Base-by-base conservation (phyloP, 1,140 invertebrate species). In the Drepana arcuata region DNA sequence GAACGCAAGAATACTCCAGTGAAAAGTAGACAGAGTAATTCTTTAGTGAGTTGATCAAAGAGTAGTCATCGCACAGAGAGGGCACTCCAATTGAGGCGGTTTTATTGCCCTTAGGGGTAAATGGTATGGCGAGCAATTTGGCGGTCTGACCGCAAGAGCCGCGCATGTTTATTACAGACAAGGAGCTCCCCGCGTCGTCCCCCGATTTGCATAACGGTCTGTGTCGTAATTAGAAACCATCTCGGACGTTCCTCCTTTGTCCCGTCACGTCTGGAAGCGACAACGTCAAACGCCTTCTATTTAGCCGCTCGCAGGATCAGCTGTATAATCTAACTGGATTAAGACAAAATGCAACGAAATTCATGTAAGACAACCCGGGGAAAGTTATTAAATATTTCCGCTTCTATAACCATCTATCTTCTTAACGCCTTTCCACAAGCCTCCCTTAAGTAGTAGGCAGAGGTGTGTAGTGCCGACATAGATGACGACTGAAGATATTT, bases 201-300 rank as follows among this genome's bases (percentile, higher is more conserved):
- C 65, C 53, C 67, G 67, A 78, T 78, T 74, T 78, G 73, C 73
- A 78, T 74, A 78, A 74, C 70, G 66, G 59, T 67, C 68, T 59
- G 68, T 58, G 66, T 66, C 73, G 73, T 78, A 78, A 78, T 78
- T 78, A 78, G 73, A 74, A 78, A 72, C 70, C 68, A 72, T 77
- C 72, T 77, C 69, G 61, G 65, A 62, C 64, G 63, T 53, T 49
- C 62, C 62, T 66, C 69, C 72, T 77, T 77, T 77, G 67, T 67
- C 52, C 56, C 56, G 59, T 67, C 63, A 58, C 59, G 70, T 67
- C 63, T 56, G 54, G 41, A 34, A 41, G 46, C 53, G 56, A 51
- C 51, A 52, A 58, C 63, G 54, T 66, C 66, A 57, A 55, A 65
- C 56, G 65, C 65, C 67, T 70, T 71, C 62, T 64, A 71, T 69